A percentile compares a stretch with the other conserved stretches of the same genome.
These are phyloP conservation scores for Rhinella marina DNA, from an alignment of 2,797 vertebrate genomes.

Conservation along the genomic window DNA sequence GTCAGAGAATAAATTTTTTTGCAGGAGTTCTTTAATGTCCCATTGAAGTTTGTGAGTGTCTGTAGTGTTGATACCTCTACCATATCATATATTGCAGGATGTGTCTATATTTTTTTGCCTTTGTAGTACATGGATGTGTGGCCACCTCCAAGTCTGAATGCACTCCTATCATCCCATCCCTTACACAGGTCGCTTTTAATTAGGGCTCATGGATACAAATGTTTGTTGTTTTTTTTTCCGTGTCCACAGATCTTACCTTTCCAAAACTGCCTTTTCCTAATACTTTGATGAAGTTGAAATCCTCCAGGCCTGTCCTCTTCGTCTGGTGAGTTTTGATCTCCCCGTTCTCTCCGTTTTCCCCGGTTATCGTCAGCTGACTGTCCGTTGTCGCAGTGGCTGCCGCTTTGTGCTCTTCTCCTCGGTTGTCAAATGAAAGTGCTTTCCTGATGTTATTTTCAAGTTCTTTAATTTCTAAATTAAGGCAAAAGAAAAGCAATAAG, in stretches of 20 bases:
- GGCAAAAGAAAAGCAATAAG: neutral
- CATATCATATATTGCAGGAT: too few species aligned
- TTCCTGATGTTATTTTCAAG: constrained; percentile 94
- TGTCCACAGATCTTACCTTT: constrained; percentile 80
- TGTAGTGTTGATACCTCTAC: too few species aligned
- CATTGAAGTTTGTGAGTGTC: too few species aligned
- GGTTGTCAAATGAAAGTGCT: constrained; percentile 90
- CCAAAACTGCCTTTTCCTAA: constrained; percentile 97
- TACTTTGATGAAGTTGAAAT: constrained; percentile 96
- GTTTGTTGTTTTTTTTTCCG: too few species aligned
- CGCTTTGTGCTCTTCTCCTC: constrained; percentile 84
- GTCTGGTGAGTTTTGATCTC: constrained; percentile 83
- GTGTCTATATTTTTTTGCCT: too few species aligned
- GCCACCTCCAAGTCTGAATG: too few species aligned
- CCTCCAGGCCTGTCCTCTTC: constrained; percentile 85
- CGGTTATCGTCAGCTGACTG: constrained; percentile 74
- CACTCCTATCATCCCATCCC: too few species aligned
- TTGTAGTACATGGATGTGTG: too few species aligned
- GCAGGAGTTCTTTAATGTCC: too few species aligned
- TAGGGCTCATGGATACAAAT: too few species aligned
- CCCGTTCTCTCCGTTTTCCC: constrained; percentile 84
- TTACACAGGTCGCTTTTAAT: too few species aligned
- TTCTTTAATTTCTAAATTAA: constrained; percentile 86
- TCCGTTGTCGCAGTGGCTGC: constrained; percentile 74
- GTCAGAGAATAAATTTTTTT: too few species aligned